A percentile compares a stretch with the other conserved stretches of the same genome.
phyloP scores from a whole-genome alignment of 2,797 vertebrate species.

The Coluber constrictor region DNA sequence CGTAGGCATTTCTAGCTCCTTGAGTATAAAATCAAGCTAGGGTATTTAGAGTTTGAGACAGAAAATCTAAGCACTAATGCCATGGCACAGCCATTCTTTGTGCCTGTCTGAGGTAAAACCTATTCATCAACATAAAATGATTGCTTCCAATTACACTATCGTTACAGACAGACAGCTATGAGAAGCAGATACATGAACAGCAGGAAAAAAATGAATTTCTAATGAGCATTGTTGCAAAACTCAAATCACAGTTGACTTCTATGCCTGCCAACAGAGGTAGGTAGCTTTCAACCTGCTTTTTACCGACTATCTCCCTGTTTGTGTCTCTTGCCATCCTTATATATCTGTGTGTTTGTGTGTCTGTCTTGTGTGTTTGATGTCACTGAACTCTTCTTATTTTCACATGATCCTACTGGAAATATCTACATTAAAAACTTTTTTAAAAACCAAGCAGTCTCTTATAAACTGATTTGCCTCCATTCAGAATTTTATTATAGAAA shows the following conservation, averaged over 20 bases:
- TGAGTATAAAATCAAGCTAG: not conserved
- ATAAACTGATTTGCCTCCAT: not conserved
- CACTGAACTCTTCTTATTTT: not conserved
- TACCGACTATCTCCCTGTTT: not conserved
- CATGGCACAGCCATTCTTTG: conserved; percentile 23
- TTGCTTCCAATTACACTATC: conserved; percentile 65
- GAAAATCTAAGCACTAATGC: not conserved
- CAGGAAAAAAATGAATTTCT: conserved; percentile 88
- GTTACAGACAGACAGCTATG: conserved; percentile 89
- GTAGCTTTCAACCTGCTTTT: conserved; percentile 24
- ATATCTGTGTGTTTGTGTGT: conserved; percentile 15
- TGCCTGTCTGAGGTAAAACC: conserved; percentile 35
- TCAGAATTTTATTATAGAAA: conserved; percentile 37
- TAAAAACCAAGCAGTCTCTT: not conserved
- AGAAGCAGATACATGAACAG: conserved; percentile 83
- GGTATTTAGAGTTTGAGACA: not conserved
- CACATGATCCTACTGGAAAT: not conserved
- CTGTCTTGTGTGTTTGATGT: not conserved
- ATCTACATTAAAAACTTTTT: not conserved
- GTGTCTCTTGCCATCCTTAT: not conserved
- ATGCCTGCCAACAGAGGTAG: conserved; percentile 72
- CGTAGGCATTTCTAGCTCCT: not conserved
- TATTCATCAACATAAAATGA: conserved; percentile 39
- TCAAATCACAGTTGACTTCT: conserved; percentile 74
- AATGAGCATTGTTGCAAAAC: conserved; percentile 79